These are phyloP conservation scores for Aradus depressus DNA, from an alignment of 2,888 invertebrate genomes.

Conservation along the genomic window DNA sequence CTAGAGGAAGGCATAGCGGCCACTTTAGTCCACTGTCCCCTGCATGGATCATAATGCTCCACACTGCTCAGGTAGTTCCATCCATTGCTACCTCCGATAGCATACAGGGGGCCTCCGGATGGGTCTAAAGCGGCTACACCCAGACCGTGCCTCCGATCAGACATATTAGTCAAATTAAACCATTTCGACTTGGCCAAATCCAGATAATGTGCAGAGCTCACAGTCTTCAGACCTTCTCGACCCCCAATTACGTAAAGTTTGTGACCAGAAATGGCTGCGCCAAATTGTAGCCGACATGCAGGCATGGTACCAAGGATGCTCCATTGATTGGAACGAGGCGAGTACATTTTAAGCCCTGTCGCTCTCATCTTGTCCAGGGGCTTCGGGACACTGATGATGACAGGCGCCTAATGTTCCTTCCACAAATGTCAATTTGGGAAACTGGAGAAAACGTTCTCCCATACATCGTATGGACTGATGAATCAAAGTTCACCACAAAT, in stretches of 20 bases:
- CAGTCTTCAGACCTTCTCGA: conserved; percentile 82
- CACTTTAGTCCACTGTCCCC: conserved; percentile 80
- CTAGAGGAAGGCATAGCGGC: conserved; percentile 81
- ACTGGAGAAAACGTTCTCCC: no score
- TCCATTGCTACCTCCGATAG: conserved; percentile 91
- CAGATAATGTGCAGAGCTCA: conserved; percentile 85
- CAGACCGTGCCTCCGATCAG: conserved; percentile 42
- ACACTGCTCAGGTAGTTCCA: conserved; percentile 92
- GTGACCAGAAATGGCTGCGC: conserved; percentile 72
- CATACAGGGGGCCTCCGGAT: conserved; percentile 77
- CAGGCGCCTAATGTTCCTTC: no score
- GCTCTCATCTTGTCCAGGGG: no score
- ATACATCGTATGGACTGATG: no score
- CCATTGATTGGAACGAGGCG: conserved; percentile 70
- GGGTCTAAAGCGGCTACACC: conserved; percentile 59
- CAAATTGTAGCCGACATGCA: conserved; percentile 70
- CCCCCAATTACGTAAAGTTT: conserved; percentile 83
- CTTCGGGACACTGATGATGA: no score
- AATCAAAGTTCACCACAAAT: no score
- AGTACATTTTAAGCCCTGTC: conserved; percentile 87
- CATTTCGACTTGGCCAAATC: conserved; percentile 70
- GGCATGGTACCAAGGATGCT: conserved; percentile 64
- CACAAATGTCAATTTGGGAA: no score
- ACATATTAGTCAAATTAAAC: conserved; percentile 76
- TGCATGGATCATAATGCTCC: conserved; percentile 83